phyloP scores from a whole-genome alignment of 2,888 invertebrate species.

The Melitaea athalia region DNA sequence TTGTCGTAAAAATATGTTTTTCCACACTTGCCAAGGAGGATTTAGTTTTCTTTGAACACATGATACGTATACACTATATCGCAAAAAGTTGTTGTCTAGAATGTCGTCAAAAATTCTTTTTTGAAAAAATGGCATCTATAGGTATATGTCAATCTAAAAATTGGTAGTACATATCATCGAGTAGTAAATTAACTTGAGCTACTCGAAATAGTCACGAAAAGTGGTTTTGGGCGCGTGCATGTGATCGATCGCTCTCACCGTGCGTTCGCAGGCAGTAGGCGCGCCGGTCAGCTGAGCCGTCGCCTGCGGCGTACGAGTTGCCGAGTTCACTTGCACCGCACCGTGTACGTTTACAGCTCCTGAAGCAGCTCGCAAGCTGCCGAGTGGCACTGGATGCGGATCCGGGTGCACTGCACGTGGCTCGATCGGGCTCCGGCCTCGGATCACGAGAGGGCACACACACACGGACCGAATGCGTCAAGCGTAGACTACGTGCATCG shows the following conservation, averaged over 20 bases:
- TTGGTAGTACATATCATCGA: constrained; percentile 11
- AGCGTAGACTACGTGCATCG: constrained; percentile 72
- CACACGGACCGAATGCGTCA: constrained; percentile 81
- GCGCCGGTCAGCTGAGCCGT: constrained; percentile 75
- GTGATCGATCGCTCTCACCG: constrained; percentile 80
- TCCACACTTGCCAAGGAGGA: constrained; percentile 47
- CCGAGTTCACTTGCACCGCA: constrained; percentile 47
- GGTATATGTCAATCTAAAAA: constrained; percentile 11
- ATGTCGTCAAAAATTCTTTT: constrained; percentile 47
- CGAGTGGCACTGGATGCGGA: constrained; percentile 45
- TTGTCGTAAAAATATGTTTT: constrained; percentile 54
- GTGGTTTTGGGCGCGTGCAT: constrained; percentile 69
- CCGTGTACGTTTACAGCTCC: constrained; percentile 44
- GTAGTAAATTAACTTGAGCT: constrained; percentile 64
- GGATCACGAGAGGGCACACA: constrained; percentile 75
- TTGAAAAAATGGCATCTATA: constrained; percentile 1
- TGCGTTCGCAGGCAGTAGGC: constrained; percentile 69
- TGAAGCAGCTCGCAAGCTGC: constrained; percentile 50
- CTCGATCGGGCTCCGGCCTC: constrained; percentile 60
- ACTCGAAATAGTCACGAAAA: constrained; percentile 75
- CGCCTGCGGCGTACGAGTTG: constrained; percentile 61
- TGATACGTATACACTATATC: constrained; percentile 19
- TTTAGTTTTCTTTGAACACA: constrained; percentile 26
- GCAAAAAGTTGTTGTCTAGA: constrained; percentile 49
- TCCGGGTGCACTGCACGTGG: constrained; percentile 58